Evolutionary conservation across 2,888 invertebrate genomes (phyloP), one percentile per base, ranked within the genome.

Genomic region (Platerodrilus igneus): DNA sequence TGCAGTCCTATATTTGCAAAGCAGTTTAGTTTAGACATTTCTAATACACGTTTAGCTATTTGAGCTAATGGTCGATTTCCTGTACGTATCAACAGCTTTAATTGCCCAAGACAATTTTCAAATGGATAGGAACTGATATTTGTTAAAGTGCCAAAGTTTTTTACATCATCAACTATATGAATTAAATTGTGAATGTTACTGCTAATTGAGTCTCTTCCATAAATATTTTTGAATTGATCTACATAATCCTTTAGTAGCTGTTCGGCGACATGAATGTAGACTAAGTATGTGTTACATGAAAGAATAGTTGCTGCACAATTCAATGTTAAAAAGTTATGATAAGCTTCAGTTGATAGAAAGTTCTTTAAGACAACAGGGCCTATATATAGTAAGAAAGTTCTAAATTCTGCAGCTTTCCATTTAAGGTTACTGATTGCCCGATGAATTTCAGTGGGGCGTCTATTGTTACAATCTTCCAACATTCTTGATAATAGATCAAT

Each of bases 121-220:
- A 57, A 63, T 8, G 51, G 49, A 46, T 62, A 63, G 4, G 55
- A 48, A 19, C 56, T 57, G 32, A 55, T 55, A 14, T 42, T 41
- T 31, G 60, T 53, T 13, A 64, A 47, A 13, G 21, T 17, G 4
- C 62, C 60, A 49, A 52, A 59, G n/a, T 39, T 51, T 22, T 28
- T 21, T 4, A 51, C 55, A 50, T 64, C 62, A 29, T 54, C 41
- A 16, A 56, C 45, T 18, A 63, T 21, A 48, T 64, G 64, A 31
- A 55, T 38, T 10, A 62, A 32, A 13, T 49, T 47, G 48, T 65
- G 63, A 5, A 63, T 47, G 51, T 65, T 64, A 34, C 58, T 58
- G 5, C 54, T 50, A 9, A 59, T 14, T 33, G 47, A 37, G 13
- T 59, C 52, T 15, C 40, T 29, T 2, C 58, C 57, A 54, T 64